Percentiles rank a stretch among this genome's conserved stretches.
These are phyloP conservation scores for Porites lobata DNA, from an alignment of 92 coral and sea anemone genomes.

Conservation along the genomic window DNA sequence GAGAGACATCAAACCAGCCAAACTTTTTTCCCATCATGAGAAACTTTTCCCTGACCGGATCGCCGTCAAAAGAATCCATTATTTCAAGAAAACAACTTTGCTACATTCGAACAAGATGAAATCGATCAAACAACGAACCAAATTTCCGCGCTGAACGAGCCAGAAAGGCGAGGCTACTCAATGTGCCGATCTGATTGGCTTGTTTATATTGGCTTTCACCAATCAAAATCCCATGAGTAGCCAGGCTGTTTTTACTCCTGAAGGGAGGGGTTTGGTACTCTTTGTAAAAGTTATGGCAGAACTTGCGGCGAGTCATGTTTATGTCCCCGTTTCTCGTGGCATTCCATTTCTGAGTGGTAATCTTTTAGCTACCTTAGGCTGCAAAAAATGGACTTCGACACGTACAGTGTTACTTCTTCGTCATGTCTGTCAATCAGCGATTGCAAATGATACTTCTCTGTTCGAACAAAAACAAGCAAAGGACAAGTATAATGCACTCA, in stretches of 20 bases:
- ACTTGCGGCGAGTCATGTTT: neutral
- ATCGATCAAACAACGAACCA: neutral
- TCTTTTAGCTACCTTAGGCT: neutral
- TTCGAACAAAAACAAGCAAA: neutral
- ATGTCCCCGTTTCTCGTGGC: neutral
- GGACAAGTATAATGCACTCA: neutral
- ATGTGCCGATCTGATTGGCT: conserved; percentile 18
- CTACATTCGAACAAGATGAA: neutral
- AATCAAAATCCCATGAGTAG: conserved; percentile 2
- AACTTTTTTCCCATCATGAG: conserved; percentile 29
- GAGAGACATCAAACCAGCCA: conserved; percentile 61
- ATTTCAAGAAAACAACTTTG: neutral
- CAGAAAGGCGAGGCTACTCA: conserved; percentile 20
- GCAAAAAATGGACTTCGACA: neutral
- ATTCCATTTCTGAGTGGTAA: neutral
- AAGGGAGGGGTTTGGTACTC: too few relatives aligned
- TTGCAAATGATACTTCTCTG: neutral
- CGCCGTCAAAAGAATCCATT: neutral
- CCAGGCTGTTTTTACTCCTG: neutral
- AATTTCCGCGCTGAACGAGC: conserved; percentile 25
- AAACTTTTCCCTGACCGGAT: conserved; percentile 5
- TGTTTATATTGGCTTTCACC: neutral
- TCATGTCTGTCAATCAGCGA: conserved; percentile 11
- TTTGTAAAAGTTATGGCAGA: conserved; percentile 2
- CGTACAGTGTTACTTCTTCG: neutral